Conservation (phyloP, 2,113 vertebrate genomes). For the Orthonyx spaldingii region DNA sequence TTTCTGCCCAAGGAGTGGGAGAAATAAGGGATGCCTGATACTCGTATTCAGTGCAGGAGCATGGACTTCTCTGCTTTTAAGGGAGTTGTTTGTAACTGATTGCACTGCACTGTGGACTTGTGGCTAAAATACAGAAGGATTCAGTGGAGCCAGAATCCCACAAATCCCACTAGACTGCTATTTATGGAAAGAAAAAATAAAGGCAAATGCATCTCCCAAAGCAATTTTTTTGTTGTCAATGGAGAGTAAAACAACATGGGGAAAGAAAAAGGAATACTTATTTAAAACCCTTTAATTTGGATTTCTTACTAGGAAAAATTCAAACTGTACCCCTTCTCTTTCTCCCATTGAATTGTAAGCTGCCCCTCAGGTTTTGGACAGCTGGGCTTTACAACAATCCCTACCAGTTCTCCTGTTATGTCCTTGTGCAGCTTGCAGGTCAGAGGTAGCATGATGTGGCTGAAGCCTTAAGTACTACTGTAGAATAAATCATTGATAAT, state of each 20-base stretch:
- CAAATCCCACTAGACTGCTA: neutral
- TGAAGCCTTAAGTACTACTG: neutral
- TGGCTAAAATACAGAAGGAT: neutral
- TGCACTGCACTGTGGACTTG: neutral
- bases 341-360: neutral
- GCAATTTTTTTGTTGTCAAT: neutral
- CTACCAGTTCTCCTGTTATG: rapidly evolving
- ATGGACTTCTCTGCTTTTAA: neutral
- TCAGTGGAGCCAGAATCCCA: neutral
- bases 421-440: neutral
- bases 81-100: neutral
- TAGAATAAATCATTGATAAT: neutral
- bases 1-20: neutral
- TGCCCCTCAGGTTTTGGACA: neutral
- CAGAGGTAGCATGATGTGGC: neutral
- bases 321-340: neutral
- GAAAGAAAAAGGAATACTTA: neutral
- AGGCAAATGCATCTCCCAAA: neutral
- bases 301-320: neutral
- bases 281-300: neutral
- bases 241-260: neutral
- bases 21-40: neutral
- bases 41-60: neutral
- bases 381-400: neutral
- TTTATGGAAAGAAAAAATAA: neutral